Conservation (phyloP, 1,140 invertebrate species). For the Bactericera cockerelli region DNA sequence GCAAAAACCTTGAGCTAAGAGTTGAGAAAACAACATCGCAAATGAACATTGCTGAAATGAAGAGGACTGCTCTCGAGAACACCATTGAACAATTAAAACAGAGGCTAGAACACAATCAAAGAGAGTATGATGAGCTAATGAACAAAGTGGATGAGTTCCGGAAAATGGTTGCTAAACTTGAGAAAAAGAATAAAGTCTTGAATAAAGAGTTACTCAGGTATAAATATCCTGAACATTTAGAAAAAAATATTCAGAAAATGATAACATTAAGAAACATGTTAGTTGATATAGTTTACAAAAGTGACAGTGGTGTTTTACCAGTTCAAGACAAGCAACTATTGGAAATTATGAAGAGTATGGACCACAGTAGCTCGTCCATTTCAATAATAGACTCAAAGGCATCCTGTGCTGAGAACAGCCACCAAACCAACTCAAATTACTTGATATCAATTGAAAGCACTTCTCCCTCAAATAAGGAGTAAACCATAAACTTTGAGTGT, state of each 20-base stretch:
- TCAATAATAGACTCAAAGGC: no score
- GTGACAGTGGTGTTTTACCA: no score
- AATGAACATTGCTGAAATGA: neutral
- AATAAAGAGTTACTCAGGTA: neutral
- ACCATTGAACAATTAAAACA: neutral
- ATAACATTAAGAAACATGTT: neutral
- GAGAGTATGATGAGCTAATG: neutral
- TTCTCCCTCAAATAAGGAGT: no score
- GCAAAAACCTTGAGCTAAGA: neutral
- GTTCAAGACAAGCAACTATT: no score
- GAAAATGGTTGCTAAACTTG: neutral
- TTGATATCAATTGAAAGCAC: no score
- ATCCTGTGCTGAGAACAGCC: no score
- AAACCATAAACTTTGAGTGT: no score
- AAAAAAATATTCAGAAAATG: constrained; percentile 1
- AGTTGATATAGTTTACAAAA: neutral
- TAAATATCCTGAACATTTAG: neutral
- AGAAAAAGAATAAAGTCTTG: neutral
- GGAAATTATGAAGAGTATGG: no score
- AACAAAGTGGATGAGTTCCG: neutral
- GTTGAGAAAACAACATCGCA: neutral
- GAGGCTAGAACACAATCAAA: neutral
- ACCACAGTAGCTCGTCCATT: no score
- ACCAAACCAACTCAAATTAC: no score
- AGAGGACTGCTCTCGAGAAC: neutral